Evolutionary conservation across 2,888 invertebrate species (phyloP), one percentile per base, ranked within the genome.

Genomic region (Trichogramma dendrolimi): DNA sequence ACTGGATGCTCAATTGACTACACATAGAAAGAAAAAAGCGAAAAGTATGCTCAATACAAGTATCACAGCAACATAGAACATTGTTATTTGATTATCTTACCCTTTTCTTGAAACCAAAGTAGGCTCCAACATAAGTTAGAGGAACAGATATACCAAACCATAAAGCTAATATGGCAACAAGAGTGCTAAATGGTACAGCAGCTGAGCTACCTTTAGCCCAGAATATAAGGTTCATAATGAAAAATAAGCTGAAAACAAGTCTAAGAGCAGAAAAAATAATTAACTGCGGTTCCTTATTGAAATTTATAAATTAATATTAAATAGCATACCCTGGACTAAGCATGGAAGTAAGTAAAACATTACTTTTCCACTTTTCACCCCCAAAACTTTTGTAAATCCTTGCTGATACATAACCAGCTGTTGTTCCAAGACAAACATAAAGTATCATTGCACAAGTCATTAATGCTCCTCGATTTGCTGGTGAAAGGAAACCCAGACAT

Each of bases 141-240:
- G 99, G 99, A 64, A 97, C 94, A 1, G 97, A 96, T n/a, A 99
- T 94, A 58, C 96, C 91, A 81, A 97, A 92, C 99, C 99, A 99
- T 40, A 99, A 85, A 0, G 95, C 93, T 65, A 99, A 82, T 60
- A 99, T 84, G 38, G 96, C 97, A 61, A 99, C 82, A 59, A 99
- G 84, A 4, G 98, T 99, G 60, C 93, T 92, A 83, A 99, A 99
- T 4, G 99, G 98, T 40, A 99, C 90, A 40, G 98, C 93, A 0
- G 96, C 98, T 5, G 96, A 96, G 70, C 96, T 97, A 58, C 91
- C 92, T 76, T 98, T 91, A 58, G 88, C 90, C 98, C 97, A 98
- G 64, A 99, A 84, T 58, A 99, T 89, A 71, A 97, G 83, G 82
- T 99, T 99, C 89, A 98, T 91, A 51, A 96, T 82, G 81, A 99